A percentile compares a stretch with the other conserved stretches of the same genome.
Conservation (phyloP, 2,113 vertebrate genomes). For the Zosterops lateralis region DNA sequence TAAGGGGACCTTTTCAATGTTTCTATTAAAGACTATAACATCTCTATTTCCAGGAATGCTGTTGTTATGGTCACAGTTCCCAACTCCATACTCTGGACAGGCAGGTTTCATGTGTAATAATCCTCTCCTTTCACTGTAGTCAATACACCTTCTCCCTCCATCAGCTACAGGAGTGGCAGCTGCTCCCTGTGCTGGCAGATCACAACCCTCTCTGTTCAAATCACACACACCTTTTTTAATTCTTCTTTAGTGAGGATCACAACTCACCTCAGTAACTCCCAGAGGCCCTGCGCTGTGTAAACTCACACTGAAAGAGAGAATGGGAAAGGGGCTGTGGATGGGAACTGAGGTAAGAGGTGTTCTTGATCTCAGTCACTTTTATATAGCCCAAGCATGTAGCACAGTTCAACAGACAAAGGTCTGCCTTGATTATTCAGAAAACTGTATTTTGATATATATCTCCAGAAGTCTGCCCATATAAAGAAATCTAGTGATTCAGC, state of each 20-base stretch:
- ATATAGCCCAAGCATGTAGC: background rate
- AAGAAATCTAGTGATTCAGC: background rate
- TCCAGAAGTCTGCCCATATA: background rate
- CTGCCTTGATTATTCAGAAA: background rate
- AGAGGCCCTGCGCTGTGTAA: background rate
- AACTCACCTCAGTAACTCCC: background rate
- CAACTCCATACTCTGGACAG: background rate
- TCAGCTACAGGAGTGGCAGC: accelerated
- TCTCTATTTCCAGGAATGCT: background rate
- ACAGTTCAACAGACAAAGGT: background rate
- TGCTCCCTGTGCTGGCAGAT: background rate
- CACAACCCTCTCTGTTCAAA: background rate
- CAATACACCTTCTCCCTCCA: background rate
- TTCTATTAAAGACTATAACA: background rate
- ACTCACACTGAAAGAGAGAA: background rate
- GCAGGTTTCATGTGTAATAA: background rate
- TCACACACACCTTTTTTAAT: background rate
- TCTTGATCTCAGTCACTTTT: background rate
- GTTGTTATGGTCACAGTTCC: background rate
- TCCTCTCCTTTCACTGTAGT: accelerated
- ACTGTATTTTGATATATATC: background rate
- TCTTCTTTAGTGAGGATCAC: background rate
- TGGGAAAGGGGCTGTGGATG: background rate
- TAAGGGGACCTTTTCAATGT: background rate
- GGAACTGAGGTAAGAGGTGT: background rate